Percentiles rank a stretch among this genome's conserved stretches.
phyloP scores from a whole-genome alignment of 2,797 vertebrate species.

The Danio aesculapii region DNA sequence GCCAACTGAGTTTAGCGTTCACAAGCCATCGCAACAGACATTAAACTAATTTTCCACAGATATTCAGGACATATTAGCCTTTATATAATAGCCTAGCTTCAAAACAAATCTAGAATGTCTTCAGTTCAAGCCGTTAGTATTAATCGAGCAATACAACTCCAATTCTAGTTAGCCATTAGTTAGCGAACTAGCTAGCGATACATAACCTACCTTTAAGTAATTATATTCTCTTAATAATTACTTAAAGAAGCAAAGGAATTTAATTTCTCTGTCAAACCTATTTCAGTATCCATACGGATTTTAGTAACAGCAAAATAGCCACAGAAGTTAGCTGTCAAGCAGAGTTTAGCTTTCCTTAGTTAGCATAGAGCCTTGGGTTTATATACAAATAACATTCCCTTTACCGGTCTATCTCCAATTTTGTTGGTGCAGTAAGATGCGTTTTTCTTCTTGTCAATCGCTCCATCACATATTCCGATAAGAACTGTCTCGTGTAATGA shows the following conservation, averaged over 20 bases:
- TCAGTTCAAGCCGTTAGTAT: background rate
- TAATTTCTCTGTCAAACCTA: background rate
- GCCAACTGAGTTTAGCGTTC: too few species aligned
- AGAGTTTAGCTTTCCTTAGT: background rate
- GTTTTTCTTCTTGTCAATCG: slow-evolving; percentile 53
- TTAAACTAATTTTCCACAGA: too few species aligned
- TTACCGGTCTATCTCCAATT: slow-evolving; percentile 70
- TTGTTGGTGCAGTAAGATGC: slow-evolving; percentile 73
- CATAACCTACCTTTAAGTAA: background rate
- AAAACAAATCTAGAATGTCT: background rate
- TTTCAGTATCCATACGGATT: too few species aligned
- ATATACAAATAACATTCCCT: background rate
- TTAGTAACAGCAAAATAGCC: background rate
- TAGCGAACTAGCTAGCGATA: background rate
- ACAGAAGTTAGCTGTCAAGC: background rate
- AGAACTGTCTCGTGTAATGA: slow-evolving; percentile 49
- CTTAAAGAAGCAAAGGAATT: background rate
- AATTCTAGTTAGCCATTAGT: background rate
- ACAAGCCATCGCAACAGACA: too few species aligned
- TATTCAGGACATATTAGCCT: too few species aligned
- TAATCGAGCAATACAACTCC: too few species aligned
- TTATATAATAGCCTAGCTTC: too few species aligned
- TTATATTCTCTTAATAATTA: background rate
- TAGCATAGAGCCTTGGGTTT: background rate
- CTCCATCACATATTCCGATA: slow-evolving; percentile 74